Evolutionary conservation across 2,888 invertebrate species (phyloP), one percentile per base, ranked within the genome.

Genomic region (Horisme vitalbata): DNA sequence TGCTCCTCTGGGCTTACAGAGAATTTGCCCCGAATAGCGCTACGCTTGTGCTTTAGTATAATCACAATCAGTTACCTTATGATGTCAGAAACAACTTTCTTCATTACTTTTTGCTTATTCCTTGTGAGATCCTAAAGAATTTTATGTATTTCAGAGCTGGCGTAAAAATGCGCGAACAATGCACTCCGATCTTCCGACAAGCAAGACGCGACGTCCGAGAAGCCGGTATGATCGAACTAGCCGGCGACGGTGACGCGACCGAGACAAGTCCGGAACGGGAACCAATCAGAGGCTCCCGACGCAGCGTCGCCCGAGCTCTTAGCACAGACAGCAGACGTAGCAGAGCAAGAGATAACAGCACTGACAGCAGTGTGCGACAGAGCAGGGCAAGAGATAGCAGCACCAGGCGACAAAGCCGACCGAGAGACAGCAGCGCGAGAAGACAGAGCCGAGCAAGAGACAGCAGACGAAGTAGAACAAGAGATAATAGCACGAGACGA

Each of bases 161-260:
- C 0, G 89, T 96, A 1, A 95, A 95, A 68, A 95, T 99, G 94
- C 92, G 96, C 24, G 98, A 98, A 61, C 96, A 96, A 82, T 97
- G 97, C 47, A 91, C 92, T 12, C 91, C 93, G 0, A 90, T 98
- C 30, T 94, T 98, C 69, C 93, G 95, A 1, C 93, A 94, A 67
- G 94, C 95, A 5, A 91, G 95, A 0, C 93, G 95, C 52, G 95
- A 96, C 65, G 90, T 95, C 9, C 91, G 92, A 45, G 81, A 86
- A 10, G 91, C 93, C 1, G 94, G 94, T 0, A 84, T 93, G 59
- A 53, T 78, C 1, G 75, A 70, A 10, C 67, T 86, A 6, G 82
- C 71, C 1, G 76, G 81, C 6, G 41, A 32, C 4, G 79, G 77
- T 0, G 65, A 63, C 9, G 54, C 38, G 31, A 55, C 49, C 10